phyloP scores from a whole-genome alignment of 2,113 vertebrate genomes.

The Nymphicus hollandicus region DNA sequence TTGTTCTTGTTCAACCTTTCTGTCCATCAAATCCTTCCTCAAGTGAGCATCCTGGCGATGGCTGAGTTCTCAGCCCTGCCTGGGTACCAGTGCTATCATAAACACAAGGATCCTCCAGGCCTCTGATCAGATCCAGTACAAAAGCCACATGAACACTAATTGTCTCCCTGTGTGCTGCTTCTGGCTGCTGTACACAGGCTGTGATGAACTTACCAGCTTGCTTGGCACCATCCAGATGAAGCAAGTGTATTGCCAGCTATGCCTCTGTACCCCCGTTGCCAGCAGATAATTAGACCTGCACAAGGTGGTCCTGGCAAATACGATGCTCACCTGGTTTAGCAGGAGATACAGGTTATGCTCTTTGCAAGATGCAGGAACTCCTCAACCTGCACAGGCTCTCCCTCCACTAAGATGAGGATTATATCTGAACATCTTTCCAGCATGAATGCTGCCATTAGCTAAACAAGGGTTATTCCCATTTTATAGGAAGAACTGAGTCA shows the following conservation, averaged over 20 bases:
- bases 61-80: background rate
- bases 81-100: background rate
- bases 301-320: background rate
- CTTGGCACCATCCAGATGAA: background rate
- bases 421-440: background rate
- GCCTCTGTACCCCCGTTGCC: background rate
- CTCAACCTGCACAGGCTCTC: background rate
- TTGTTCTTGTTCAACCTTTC: background rate
- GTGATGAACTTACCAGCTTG: background rate
- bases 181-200: background rate
- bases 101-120: background rate
- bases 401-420: background rate
- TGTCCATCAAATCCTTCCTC: background rate
- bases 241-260: background rate
- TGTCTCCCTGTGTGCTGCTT: background rate
- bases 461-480: background rate
- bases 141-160: background rate
- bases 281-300: background rate
- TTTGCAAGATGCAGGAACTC: background rate
- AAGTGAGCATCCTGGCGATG: rapidly evolving
- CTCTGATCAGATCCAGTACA: background rate
- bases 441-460: background rate
- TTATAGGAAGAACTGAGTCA: background rate
- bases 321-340: background rate
- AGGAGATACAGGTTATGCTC: background rate